These are phyloP conservation scores for Drepana falcataria DNA, from an alignment of 2,888 invertebrate species.

Conservation along the genomic window DNA sequence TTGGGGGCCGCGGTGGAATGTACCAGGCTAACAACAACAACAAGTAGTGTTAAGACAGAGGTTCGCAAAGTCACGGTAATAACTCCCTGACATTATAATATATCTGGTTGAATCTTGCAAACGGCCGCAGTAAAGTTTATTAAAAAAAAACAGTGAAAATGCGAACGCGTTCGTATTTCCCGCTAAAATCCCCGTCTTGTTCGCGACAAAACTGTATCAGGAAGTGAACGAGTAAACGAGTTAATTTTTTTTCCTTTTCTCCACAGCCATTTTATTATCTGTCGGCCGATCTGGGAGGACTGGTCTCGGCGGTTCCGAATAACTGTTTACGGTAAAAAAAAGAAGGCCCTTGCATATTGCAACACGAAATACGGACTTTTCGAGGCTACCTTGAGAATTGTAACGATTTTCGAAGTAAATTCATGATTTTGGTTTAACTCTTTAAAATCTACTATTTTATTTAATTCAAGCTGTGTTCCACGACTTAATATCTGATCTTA, in stretches of 20 bases:
- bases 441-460: no score
- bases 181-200: not conserved
- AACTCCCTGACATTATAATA: no score
- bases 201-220: not conserved
- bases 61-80: no score
- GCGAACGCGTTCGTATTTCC: not conserved
- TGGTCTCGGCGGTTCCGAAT: constrained; percentile 8
- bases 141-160: no score
- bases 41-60: no score
- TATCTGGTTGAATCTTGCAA: no score
- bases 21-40: no score
- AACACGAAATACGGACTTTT: constrained; percentile 8
- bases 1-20: no score
- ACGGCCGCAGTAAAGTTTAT: no score
- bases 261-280: constrained; percentile 15
- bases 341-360: not conserved
- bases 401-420: not conserved
- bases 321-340: constrained; percentile 15
- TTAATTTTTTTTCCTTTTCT: constrained; percentile 2
- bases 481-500: no score
- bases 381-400: not conserved
- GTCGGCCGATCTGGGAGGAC: constrained; percentile 11
- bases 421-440: not conserved
- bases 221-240: not conserved
- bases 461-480: no score